These are phyloP conservation scores for Clarias gariepinus DNA, from an alignment of 2,113 vertebrate genomes.

Conservation along the genomic window DNA sequence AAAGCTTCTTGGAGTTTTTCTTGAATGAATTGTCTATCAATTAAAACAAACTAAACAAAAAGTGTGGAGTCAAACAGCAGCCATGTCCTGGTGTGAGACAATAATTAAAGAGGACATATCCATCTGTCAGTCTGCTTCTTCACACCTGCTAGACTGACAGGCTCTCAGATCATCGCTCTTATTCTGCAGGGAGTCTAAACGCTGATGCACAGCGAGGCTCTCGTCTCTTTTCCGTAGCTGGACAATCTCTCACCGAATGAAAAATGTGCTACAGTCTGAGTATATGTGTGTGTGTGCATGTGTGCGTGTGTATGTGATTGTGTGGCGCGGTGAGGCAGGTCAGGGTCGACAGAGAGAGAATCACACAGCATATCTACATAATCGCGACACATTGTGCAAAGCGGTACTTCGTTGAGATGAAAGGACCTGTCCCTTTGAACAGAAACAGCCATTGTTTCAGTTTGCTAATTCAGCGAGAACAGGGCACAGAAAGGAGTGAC, in stretches of 20 bases:
- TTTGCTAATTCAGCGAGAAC: constrained; percentile 61
- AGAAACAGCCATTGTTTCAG: constrained; percentile 52
- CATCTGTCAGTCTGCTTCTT: constrained; percentile 1
- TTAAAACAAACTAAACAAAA: not conserved
- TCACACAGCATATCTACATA: constrained; percentile 20
- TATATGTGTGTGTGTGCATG: constrained; percentile 30
- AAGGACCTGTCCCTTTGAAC: constrained; percentile 54
- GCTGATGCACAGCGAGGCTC: not conserved
- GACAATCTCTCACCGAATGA: not conserved
- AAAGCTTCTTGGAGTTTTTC: not conserved
- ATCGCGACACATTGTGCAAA: constrained; percentile 29
- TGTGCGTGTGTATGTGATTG: constrained; percentile 36
- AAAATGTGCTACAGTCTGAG: not conserved
- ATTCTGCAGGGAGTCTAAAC: not conserved
- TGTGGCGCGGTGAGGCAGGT: constrained; percentile 15
- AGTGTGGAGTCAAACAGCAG: not conserved
- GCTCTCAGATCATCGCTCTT: not conserved
- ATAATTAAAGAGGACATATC: constrained; percentile 13
- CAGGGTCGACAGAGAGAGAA: constrained; percentile 14
- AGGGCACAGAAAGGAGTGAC: constrained; percentile 60
- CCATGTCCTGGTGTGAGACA: not conserved
- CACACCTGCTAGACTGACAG: constrained; percentile 20
- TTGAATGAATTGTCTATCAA: not conserved
- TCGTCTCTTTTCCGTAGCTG: not conserved
- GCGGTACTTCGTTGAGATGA: constrained; percentile 33